Base-by-base conservation (phyloP, 2,888 invertebrate genomes). In the Tribolium freemani region DNA sequence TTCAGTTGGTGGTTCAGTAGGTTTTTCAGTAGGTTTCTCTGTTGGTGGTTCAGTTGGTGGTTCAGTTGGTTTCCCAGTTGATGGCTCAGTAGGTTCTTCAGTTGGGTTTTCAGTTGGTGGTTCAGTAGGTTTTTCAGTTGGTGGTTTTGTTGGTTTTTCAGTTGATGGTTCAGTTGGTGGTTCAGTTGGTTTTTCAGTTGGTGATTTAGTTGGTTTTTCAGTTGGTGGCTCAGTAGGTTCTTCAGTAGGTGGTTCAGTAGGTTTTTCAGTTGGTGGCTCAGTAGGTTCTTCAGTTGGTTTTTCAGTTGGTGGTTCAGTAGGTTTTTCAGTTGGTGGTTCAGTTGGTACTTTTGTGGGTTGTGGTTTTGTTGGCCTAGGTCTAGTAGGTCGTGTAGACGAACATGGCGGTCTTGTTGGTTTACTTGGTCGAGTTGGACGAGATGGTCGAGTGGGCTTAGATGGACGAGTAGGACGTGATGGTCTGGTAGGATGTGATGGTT, bases 231-330 rank as follows among this genome's bases (percentile, higher is more conserved):
- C 50, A 9, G 63, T 70, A 10, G 70, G 63, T 30, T 38, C 20
- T 53, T 45, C 61, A 38, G 71, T n/a, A 16, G 53, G 46, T 51
- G 72, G 56, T 2, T 16, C 16, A 2, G 16, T 16, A 1, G 16
- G 16, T 16, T 1, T 1, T 2, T 16, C 69, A 16, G 68, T 60
- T 46, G 45, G 45, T 5, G 1, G 1, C 3, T 60, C 48, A 16
- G 63, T 63, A 5, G 73, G 54, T 45, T 6, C 13, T 4, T 53
- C 56, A 38, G 73, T 73, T 8, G 71, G 58, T 53, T 53, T 30
- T 54, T 57, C 68, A 26, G 72, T 54, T 10, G 72, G 68, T 53
- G 30, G 11, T n/a, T 20, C 69, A 31, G 72, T 54, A 5, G 72
- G 68, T 51, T 26, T 13, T 63, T 46, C 50, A 9, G 63, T 70